Evolutionary conservation across 2,113 vertebrate genomes (phyloP), one percentile per base, ranked within the genome.

Genomic region (Egretta garzetta): DNA sequence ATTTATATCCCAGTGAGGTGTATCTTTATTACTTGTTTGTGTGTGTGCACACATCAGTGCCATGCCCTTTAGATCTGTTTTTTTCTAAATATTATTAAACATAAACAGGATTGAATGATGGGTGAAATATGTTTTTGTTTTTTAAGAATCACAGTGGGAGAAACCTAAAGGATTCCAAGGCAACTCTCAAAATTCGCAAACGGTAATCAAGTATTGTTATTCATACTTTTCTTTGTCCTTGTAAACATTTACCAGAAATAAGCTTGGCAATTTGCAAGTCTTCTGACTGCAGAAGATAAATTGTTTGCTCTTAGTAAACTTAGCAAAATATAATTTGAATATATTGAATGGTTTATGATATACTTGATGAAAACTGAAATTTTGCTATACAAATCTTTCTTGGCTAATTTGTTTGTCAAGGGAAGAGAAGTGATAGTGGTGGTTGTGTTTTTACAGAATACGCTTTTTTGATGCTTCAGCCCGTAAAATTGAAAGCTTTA

Each of bases 71-170:
- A 81, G 66, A 82, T 85, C 20, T 94, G 3, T 28, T 84, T 92
- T 92, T 52, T 64, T 45, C 32, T 64, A 74, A 92, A 45, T 30
- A 70, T 66, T 81, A 66, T 64, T 74, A 73, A 93, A 50, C 24
- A 15, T 83, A 43, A 76, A 41, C 14, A 16, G 14, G 47, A 67
- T 73, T 75, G 59, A 84, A 30, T 72, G 35, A 66, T 86, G 81
- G 71, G 28, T 96, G 5, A 84, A 97, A 58, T 91, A 14, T 92
- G 12, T 30, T 96, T 68, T 89, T 96, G 79, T 94, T 96, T 64
- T 97, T 98, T 95, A 96, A 99, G 98, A 98, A 94, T 98, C 98
- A 53, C 98, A 98, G 58, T 99, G 98, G 98, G 98, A 98, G 94
- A 98, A 98, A 88, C 98, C 98, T 41, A 98, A 98, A 98, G 98